Conservation (phyloP, 2,797 vertebrate genomes). For the Acipenser ruthenus region DNA sequence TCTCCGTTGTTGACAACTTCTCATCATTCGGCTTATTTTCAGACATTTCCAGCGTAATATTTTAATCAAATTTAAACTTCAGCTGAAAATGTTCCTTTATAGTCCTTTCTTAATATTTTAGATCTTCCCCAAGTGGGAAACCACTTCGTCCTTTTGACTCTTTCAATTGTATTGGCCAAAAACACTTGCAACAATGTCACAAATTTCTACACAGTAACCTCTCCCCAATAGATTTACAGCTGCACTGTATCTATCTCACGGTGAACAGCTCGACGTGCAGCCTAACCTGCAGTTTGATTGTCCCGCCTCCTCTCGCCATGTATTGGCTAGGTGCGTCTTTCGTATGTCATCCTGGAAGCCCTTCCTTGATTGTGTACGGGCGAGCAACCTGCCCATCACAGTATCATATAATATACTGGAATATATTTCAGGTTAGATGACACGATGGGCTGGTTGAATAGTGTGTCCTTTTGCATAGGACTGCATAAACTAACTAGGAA, state of each 20-base stretch:
- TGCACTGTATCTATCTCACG: conserved; percentile 54
- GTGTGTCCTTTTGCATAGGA: conserved; percentile 4
- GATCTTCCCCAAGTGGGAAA: conserved; percentile 43
- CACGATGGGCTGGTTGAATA: conserved; percentile 7
- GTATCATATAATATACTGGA: neutral
- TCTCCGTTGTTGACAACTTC: conserved; percentile 94
- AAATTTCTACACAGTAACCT: conserved; percentile 54
- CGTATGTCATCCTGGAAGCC: neutral
- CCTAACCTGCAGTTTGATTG: conserved; percentile 29
- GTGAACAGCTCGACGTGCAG: conserved; percentile 35
- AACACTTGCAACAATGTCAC: conserved; percentile 62
- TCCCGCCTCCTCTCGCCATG: conserved; percentile 28
- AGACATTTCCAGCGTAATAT: conserved; percentile 84
- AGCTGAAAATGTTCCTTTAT: conserved; percentile 43
- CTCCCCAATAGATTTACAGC: conserved; percentile 60
- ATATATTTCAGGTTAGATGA: conserved; percentile 21
- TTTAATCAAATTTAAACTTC: conserved; percentile 33
- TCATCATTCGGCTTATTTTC: conserved; percentile 91
- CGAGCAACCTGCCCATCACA: conserved; percentile 26
- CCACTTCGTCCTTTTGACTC: conserved; percentile 55
- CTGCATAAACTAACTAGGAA: conserved; percentile 9
- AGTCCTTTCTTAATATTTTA: conserved; percentile 48
- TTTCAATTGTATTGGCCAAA: conserved; percentile 48
- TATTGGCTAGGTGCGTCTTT: conserved; percentile 34
- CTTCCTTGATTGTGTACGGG: conserved; percentile 25